Evolutionary conservation across 2,888 invertebrate genomes (phyloP), one percentile per base, ranked within the genome.

Genomic region (Choreutis nemorana): DNA sequence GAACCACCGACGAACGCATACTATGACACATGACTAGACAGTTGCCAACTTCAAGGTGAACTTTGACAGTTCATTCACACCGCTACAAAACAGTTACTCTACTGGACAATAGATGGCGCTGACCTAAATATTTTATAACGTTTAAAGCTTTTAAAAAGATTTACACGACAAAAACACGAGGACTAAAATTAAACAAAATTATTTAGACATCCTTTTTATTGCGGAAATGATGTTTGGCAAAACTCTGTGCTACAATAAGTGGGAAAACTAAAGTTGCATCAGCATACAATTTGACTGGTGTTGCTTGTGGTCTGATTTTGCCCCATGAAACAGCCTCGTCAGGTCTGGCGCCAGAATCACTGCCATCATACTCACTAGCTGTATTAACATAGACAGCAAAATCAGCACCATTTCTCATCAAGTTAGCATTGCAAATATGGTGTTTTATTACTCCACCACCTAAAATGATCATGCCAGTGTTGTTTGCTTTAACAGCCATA

Each of bases 301-400:
- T 85, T 0, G 97, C 94, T 37, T 89, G 87, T 39, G 86, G 86
- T 50, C 87, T 87, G 34, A 99, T 97, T 79, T 99, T 99, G 0
- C 99, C 99, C 99, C 99, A 99, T 2, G 97, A 97, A 1, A 97
- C 85, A 0, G 99, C 99, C 72, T 99, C 99, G 77, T 99, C 99
- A 0, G 99, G 99, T 32, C 92, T 82, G 0, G 99, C 99, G 1
- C 99, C 99, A 16, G 97, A 90, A 63, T 99, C 99, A 56, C 96
- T 97, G 1, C 95, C 99, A 78, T 99, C 99, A 80, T 89, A 99
- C 68, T 99, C 99, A 15, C 90, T 87, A 0, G 89, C 90, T 0
- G 99, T 98, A 63, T 99, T 99, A 7, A 99, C 77, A 64, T 91
- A 99, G 1, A 99, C 96, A 0, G 95, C 83, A 71, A 82, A 98